Evolutionary conservation across 2,113 vertebrate species (phyloP), one percentile per base, ranked within the genome.

Genomic region (Ovibos moschatus): DNA sequence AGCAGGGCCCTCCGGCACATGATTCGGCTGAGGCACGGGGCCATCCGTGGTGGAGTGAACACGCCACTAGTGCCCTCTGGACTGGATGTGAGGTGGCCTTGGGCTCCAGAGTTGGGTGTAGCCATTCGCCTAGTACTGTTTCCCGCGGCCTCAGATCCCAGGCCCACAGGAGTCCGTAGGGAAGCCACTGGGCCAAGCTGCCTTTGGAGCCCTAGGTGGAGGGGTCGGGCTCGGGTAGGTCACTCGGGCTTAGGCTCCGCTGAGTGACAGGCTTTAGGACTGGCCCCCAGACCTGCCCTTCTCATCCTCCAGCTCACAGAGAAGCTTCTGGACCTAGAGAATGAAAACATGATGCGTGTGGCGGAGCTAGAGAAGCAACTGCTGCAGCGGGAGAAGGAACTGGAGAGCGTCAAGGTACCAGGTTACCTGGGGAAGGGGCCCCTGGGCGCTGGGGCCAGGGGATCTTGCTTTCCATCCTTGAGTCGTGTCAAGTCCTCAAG

Each of bases 271-370:
- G 28, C 71, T 93, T 79, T 0, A 14, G 43, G 67, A 9, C 36
- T 16, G 82, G 58, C 71, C 12, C 30, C 17, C 1, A 12, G 60
- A 62, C 14, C 96, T 21, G 0, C 3, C 30, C 74, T 92, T 62
- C 40, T 25, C 62, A 58, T 83, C 58, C 19, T 14, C 16, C 95
- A 99, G 99, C 99, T 99, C 95, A 99, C 99, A 0, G 99, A 99
- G 98, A 99, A 99, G 99, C 99, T 99, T 95, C 98, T 99, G 98
- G 99, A 99, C 97, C 98, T 99, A 95, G 99, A 99, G 98, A 99
- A 99, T 93, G 99, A 99, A 98, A 99, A 99, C 85, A 99, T 99
- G 99, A 99, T 99, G 99, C 99, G 99, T 91, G 99, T 99, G 83
- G 99, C 99, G 0, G 99, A 99, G 83, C 98, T 99, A 97, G 99